Conservation (phyloP, 2,113 vertebrate species). For the Peucedramus taeniatus region DNA sequence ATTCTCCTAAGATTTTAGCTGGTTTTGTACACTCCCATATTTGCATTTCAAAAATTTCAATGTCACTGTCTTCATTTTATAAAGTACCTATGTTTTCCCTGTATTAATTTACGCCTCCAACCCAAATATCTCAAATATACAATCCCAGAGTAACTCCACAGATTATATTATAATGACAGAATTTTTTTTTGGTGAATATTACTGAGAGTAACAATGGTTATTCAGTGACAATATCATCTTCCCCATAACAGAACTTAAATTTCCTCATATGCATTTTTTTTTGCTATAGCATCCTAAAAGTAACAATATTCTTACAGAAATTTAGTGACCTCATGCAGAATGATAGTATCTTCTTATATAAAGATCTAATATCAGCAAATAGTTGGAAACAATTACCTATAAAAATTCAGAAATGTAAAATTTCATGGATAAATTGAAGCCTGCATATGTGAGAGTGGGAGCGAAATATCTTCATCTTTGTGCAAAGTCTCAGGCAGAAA, state of each 20-base stretch:
- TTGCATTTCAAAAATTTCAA: not conserved
- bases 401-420: not conserved
- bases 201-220: not conserved
- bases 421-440: not conserved
- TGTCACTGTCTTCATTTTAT: not conserved
- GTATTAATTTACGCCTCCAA: not conserved
- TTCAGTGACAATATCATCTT: not conserved
- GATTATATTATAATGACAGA: not conserved
- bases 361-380: not conserved
- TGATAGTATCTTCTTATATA: not conserved
- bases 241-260: not conserved
- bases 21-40: rapidly evolving
- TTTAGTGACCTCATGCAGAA: not conserved
- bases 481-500: not conserved
- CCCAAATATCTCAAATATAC: not conserved
- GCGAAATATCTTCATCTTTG: not conserved
- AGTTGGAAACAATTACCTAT: not conserved
- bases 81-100: not conserved
- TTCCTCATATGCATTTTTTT: not conserved
- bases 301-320: not conserved
- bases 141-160: not conserved
- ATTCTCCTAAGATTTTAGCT: not conserved
- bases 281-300: not conserved
- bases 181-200: not conserved
- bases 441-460: not conserved